Evolutionary conservation across 2,888 invertebrate genomes (phyloP).

Genomic region (Catocala nupta): DNA sequence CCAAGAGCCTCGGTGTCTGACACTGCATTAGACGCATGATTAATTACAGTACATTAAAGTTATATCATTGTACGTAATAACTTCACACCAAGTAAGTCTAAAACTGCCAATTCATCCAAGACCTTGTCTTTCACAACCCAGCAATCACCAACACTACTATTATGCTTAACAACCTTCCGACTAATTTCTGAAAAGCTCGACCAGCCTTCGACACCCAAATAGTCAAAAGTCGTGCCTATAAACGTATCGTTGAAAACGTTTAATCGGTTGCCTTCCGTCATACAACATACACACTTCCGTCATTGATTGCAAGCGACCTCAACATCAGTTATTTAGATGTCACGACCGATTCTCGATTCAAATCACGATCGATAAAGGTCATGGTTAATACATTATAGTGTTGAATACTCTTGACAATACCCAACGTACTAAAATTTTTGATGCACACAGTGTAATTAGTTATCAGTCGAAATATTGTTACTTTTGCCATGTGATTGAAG

Average conservation of each 20-base stretch:
- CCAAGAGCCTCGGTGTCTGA: not conserved
- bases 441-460: constrained; percentile 41
- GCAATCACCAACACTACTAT: constrained; percentile 38
- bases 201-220: constrained; percentile 59
- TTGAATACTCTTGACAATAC: constrained; percentile 61
- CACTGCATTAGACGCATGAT: constrained; percentile 2
- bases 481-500: constrained; percentile 13
- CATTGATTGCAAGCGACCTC: constrained; percentile 80
- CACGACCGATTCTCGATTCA: constrained; percentile 74
- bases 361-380: constrained; percentile 82
- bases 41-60: constrained; percentile 3
- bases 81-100: not conserved
- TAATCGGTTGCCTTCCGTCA: constrained; percentile 74
- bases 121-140: constrained; percentile 37
- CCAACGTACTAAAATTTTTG: constrained; percentile 45
- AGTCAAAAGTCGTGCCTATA: constrained; percentile 54
- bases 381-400: constrained; percentile 70
- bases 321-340: constrained; percentile 80
- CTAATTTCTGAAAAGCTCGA: constrained; percentile 44
- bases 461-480: constrained; percentile 3
- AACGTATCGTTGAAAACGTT: constrained; percentile 62
- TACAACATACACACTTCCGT: constrained; percentile 73
- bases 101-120: constrained; percentile 12
- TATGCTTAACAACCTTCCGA: constrained; percentile 45
- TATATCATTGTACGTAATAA: not conserved